Conservation (phyloP, 2,888 invertebrate genomes). For the Pachymerium ferrugineum region DNA sequence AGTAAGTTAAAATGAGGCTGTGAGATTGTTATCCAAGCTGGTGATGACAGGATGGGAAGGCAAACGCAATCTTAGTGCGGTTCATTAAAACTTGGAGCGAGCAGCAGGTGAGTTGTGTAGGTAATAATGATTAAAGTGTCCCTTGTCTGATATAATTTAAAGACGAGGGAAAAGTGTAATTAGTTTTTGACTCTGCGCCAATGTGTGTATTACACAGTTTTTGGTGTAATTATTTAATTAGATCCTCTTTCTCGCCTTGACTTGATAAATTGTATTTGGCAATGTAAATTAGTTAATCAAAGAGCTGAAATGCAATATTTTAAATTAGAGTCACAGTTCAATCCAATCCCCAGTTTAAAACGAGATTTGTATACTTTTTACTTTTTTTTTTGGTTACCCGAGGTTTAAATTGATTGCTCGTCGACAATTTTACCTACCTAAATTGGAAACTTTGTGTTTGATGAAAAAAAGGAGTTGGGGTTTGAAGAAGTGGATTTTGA, state of each 20-base stretch:
- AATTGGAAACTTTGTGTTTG: too few relatives aligned
- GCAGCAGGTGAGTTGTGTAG: slow-evolving; percentile 27
- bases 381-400: too few relatives aligned
- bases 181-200: slow-evolving; percentile 24
- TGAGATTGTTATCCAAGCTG: slow-evolving; percentile 15
- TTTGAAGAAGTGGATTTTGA: neutral
- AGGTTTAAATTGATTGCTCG: too few relatives aligned
- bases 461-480: neutral
- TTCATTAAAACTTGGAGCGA: slow-evolving; percentile 23
- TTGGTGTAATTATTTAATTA: slow-evolving; percentile 24
- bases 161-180: slow-evolving; percentile 19
- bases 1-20: slow-evolving; percentile 17
- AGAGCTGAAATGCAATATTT: slow-evolving; percentile 1
- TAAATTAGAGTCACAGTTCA: too few relatives aligned
- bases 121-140: slow-evolving; percentile 27
- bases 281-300: slow-evolving; percentile 25
- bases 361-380: too few relatives aligned
- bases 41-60: slow-evolving; percentile 18
- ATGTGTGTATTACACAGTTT: slow-evolving; percentile 24
- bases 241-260: neutral
- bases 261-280: slow-evolving; percentile 19
- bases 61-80: slow-evolving; percentile 4
- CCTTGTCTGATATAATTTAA: slow-evolving; percentile 20
- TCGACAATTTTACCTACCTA: too few relatives aligned
- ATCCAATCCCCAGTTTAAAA: too few relatives aligned